Evolutionary conservation across 2,888 invertebrate species (phyloP).

Genomic region (Lydus trimaculatus): DNA sequence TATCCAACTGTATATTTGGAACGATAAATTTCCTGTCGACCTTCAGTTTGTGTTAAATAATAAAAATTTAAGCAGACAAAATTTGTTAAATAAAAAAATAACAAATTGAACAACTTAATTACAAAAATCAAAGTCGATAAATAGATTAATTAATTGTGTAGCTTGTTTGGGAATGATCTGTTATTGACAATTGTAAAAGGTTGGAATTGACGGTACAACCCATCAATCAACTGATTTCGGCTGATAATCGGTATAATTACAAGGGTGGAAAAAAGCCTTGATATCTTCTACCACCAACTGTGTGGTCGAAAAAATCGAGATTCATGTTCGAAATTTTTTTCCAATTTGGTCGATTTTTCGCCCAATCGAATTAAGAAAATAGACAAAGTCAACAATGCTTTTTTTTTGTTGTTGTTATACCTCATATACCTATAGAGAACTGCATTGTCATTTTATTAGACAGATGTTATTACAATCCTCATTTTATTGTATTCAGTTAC

Average conservation of each 20-base stretch:
- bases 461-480: slow-evolving; percentile 1
- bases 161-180: slow-evolving; percentile 20
- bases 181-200: slow-evolving; percentile 25
- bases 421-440: too few relatives aligned
- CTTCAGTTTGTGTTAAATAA: slow-evolving; percentile 13
- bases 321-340: neutral
- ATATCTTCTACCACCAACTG: neutral
- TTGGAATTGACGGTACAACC: slow-evolving; percentile 19
- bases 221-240: slow-evolving; percentile 29
- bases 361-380: too few relatives aligned
- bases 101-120: neutral
- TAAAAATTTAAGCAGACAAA: slow-evolving; percentile 3
- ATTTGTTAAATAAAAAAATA: too few relatives aligned
- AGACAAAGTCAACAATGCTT: too few relatives aligned
- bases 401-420: neutral
- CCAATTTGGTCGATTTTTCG: too few relatives aligned
- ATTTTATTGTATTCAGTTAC: neutral
- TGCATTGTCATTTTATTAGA: neutral
- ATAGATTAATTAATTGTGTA: slow-evolving; percentile 29
- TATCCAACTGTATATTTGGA: slow-evolving; percentile 5
- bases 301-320: neutral
- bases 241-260: slow-evolving; percentile 31
- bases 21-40: slow-evolving; percentile 13
- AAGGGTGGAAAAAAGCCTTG: slow-evolving; percentile 12
- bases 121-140: slow-evolving; percentile 19